These are phyloP conservation scores for Buathra laborator DNA, from an alignment of 2,888 invertebrate genomes.

Conservation along the genomic window DNA sequence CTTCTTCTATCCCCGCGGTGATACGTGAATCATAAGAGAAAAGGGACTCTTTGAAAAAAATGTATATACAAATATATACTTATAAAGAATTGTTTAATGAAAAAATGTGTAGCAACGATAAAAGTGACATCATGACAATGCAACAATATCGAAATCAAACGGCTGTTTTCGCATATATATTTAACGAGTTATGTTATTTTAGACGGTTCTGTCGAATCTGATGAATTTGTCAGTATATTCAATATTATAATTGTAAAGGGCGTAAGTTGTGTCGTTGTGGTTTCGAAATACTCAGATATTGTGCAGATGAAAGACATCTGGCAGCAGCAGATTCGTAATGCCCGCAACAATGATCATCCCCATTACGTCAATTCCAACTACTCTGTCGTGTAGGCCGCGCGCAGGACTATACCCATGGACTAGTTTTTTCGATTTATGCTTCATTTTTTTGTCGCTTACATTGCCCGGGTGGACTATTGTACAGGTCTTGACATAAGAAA, in stretches of 20 bases:
- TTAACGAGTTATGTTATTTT: not conserved
- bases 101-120: constrained; percentile 64
- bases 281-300: constrained; percentile 71
- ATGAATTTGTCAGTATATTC: not conserved
- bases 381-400: constrained; percentile 50
- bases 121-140: constrained; percentile 29
- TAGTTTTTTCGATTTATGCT: constrained; percentile 32
- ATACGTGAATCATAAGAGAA: not conserved
- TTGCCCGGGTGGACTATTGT: constrained; percentile 24
- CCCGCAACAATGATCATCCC: constrained; percentile 79
- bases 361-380: constrained; percentile 79
- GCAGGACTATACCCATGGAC: constrained; percentile 26
- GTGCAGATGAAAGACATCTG: constrained; percentile 67
- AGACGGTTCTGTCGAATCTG: not conserved
- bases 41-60: not conserved
- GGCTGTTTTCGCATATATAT: too few species aligned
- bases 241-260: too few species aligned
- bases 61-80: not conserved
- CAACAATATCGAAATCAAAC: not conserved
- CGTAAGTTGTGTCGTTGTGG: not conserved
- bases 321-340: constrained; percentile 74
- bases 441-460: constrained; percentile 46
- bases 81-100: constrained; percentile 27
- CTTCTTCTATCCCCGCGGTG: constrained; percentile 36
- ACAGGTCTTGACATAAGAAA: constrained; percentile 1